phyloP scores from a whole-genome alignment of 2,888 invertebrate species.

The Drosophila acutilabella region DNA sequence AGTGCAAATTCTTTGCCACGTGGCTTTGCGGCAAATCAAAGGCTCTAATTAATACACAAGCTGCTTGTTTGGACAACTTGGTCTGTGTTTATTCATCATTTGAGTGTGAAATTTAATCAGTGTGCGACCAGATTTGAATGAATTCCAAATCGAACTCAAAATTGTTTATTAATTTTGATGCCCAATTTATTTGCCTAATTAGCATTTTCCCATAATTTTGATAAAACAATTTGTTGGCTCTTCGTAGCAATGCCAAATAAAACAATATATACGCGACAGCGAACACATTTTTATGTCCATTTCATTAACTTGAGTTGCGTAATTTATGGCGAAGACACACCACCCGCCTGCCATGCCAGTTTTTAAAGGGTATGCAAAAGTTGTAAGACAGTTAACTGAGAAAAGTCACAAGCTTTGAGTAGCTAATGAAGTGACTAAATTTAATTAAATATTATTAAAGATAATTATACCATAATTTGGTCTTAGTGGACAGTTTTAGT shows the following conservation, averaged over 20 bases:
- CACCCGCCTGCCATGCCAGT: constrained; percentile 36
- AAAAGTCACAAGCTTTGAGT: neutral
- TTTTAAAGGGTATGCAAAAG: constrained; percentile 4
- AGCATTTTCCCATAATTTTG: constrained; percentile 75
- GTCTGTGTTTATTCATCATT: constrained; percentile 21
- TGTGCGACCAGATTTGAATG: constrained; percentile 65
- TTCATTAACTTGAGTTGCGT: constrained; percentile 61
- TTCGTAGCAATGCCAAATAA: constrained; percentile 23
- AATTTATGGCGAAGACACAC: constrained; percentile 52
- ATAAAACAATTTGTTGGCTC: constrained; percentile 62
- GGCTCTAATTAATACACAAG: constrained; percentile 59
- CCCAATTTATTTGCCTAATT: constrained; percentile 72
- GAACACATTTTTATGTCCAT: constrained; percentile 51
- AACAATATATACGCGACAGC: constrained; percentile 40
- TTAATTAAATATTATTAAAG: neutral
- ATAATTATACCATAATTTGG: neutral
- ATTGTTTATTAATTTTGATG: constrained; percentile 75
- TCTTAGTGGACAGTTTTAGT: neutral
- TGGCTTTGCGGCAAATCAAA: constrained; percentile 62
- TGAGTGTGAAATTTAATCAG: constrained; percentile 77
- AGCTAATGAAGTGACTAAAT: neutral
- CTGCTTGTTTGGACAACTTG: constrained; percentile 60
- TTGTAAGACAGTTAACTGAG: too few species aligned
- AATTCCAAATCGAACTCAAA: constrained; percentile 38
- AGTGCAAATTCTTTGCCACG: constrained; percentile 50